Evolutionary conservation across 1,140 invertebrate genomes (phyloP), one percentile per base, ranked within the genome.

Genomic region (Harpegnathos saltator): DNA sequence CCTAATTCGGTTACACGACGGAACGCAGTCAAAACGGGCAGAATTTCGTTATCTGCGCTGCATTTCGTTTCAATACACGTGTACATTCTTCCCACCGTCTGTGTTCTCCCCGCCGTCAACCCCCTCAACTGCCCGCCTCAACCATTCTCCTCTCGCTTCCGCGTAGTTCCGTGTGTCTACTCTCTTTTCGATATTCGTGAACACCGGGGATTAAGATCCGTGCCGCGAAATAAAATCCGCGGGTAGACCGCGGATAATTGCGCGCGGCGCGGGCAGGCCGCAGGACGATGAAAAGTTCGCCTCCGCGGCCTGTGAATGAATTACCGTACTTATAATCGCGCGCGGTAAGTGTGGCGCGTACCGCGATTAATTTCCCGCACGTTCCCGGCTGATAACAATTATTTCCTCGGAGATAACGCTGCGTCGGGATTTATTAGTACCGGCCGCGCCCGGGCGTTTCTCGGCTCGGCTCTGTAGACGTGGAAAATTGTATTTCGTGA

Each of bases 21-120:
- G n/a, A 80, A 80, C 65, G 33, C 65, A 80, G 65, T 48, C 65
- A 58, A 80, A 80, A 80, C 63, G 75, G 24, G n/a, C 24, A 48
- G 75, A 80, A 80, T 80, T 69, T 19, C 50, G 62, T 81, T 81
- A 81, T 48, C 58, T 59, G 68, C 56, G 69, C 56, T 29, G 78
- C 78, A 74, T 82, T 62, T 82, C 78, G 56, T 74, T 82, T 71
- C 69, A 62, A 62, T 82, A 56, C 78, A 52, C 78, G 68, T 73
- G 78, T 78, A 78, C 75, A 71, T 80, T 71, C 52, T 58, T 68
- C 14, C 44, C 44, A 7, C 48, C 26, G 56, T 22, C 19, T 29
- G n/a, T 44, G 12, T 22, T 33, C 38, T 44, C 38, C 38, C 11
- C 38, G 3, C 38, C 9, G 38, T 9, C 38, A 44, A 11, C 38